Base-by-base conservation (phyloP, 2,113 vertebrate genomes). In the Odocoileus hemionus region DNA sequence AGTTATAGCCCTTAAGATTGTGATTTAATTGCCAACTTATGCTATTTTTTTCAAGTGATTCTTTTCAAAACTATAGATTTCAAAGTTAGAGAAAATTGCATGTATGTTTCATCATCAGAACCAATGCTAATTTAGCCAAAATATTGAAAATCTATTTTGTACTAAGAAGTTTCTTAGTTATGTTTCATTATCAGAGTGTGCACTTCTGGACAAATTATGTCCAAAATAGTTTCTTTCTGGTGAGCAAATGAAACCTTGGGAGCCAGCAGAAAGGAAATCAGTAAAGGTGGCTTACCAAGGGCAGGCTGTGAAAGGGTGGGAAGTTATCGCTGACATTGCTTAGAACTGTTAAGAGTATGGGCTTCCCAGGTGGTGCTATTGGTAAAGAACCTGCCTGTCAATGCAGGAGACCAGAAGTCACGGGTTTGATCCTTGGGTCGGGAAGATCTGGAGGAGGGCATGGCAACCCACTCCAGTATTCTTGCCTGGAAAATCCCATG, bases 341-440 rank as follows among this genome's bases (percentile, higher is more conserved):
- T 39, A 25, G 74, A 30, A 36, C 52, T 36, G 36, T 7, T 91
- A 70, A 36, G n/a, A 36, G 5, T 36, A 5, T 21, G n/a, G 64
- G n/a, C 33, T 70, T 70, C 64, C 64, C 64, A 36, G 67, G 10
- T 70, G 67, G n/a, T 0, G 0, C 67, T 74, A 39, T 74, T 74
- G n/a, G 19, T 74, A 74, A 74, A 74, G n/a, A 39, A 13, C 10
- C 2, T 74, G 10, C 10, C 10, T 36, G 67, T 70, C n/a, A 70
- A 1, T 39, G 67, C n/a, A 39, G 67, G n/a, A 70, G 10, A 70
- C n/a, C n/a, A 70, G 19, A 70, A 36, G 64, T 36, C n/a, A 12
- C 23, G 17, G 9, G n/a, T 70, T 36, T 0, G 0, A 21, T 70
- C n/a, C 19, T 23, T 70, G 19, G 67, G 67, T 23, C 9, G 0